Base-by-base conservation (phyloP, 2,888 invertebrate genomes). In the Galerucella calmariensis region DNA sequence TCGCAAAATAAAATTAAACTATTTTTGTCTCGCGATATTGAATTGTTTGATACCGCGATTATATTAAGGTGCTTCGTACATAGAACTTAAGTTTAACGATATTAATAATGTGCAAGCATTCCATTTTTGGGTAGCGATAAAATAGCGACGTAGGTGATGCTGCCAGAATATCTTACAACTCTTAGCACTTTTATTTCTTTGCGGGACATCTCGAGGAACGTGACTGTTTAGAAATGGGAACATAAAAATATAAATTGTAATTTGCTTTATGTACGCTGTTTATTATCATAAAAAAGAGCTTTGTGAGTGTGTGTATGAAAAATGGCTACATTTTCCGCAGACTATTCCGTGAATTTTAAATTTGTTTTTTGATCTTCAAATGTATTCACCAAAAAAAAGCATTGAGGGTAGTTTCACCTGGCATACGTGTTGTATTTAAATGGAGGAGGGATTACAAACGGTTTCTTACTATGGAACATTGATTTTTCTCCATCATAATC, bases 161-260 rank as follows among this genome's bases (percentile, higher is more conserved):
- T 10, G 1, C 10, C 20, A 20, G 16, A 56, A 56, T 56, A 16
- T 56, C 56, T 56, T 56, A 16, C 20, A 56, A 11, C 56, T 20
- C 8, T 41, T 41, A 41, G 8, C 35, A 56, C 20, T 56, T 56
- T 56, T 56, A 56, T 56, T 16, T 16, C 56, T 56, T 56, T 56
- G 20, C 20, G 20, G 10, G 16, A 56, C 56, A 10, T 56, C 11
- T 56, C 56, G 20, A 1, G 16, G 9, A 56, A 56, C 16, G 56
- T 56, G 16, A 56, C 56, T 41, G 35, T 41, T 41, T 41, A 41
- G 35, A 20, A 20, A 20, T 14, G 14, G 6, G 53, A 14, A 53
- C 20, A 56, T 56, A 20, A 56, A 56, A 56, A 56, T 56, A 56
- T 16, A 56, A 56, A 56, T 56, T 56, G 56, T 56, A 56, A 56